These are phyloP conservation scores for Tenrec ecaudatus DNA, from an alignment of 2,113 vertebrate species.

Conservation along the genomic window DNA sequence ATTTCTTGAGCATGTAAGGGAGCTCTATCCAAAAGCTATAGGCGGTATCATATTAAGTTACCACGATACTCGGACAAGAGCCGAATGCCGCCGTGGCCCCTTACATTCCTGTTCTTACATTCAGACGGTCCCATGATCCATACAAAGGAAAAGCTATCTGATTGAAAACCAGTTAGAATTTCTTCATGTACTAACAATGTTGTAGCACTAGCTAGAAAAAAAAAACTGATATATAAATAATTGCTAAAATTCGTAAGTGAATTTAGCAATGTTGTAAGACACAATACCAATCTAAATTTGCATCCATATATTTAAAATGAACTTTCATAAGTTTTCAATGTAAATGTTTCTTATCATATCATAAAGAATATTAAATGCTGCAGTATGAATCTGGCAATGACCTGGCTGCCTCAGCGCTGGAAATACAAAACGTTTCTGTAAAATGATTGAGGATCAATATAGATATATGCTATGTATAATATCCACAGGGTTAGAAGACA, in stretches of 20 bases:
- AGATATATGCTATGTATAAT: neutral
- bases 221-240: neutral
- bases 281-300: neutral
- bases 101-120: neutral
- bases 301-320: neutral
- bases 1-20: neutral
- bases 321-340: neutral
- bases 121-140: neutral
- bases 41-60: neutral
- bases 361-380: neutral
- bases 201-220: neutral
- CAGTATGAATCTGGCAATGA: neutral
- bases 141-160: neutral
- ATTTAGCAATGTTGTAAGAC: neutral
- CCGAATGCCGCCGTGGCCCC: no score
- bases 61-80: neutral
- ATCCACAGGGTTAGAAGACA: neutral
- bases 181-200: neutral
- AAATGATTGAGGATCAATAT: neutral
- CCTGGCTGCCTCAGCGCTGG: neutral
- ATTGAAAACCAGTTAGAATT: neutral
- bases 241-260: neutral
- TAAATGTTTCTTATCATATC: neutral
- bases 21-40: neutral
- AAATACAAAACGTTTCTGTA: neutral